phyloP scores from a whole-genome alignment of 2,113 vertebrate species.

The Lamprologus speciosus region DNA sequence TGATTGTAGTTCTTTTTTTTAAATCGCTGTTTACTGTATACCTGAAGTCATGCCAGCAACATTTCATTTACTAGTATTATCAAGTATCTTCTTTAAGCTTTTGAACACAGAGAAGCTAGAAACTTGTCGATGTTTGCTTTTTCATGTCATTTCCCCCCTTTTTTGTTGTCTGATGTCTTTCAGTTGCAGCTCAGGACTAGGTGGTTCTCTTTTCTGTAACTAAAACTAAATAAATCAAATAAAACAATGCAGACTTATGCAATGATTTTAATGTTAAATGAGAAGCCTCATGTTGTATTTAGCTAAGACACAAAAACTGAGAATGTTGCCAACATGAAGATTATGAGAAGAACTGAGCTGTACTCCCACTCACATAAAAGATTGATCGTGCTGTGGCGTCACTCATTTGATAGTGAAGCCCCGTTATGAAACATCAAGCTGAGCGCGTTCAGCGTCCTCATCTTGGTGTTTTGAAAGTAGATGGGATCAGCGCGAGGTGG shows the following conservation, averaged over 20 bases:
- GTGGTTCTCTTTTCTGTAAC: neutral
- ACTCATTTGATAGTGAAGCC: neutral
- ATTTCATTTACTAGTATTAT: neutral
- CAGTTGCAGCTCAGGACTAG: neutral
- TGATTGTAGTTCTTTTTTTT: neutral
- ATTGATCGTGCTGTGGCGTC: neutral
- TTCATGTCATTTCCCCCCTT: neutral
- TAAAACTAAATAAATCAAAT: neutral
- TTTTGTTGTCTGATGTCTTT: neutral
- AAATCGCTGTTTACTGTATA: fast-evolving
- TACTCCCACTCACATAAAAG: neutral
- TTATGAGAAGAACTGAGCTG: neutral
- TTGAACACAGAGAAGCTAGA: neutral
- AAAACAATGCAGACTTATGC: neutral
- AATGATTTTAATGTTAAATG: neutral
- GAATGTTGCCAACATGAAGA: neutral
- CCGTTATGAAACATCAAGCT: neutral
- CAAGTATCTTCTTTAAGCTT: neutral
- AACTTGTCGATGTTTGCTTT: neutral
- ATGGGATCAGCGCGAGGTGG: neutral
- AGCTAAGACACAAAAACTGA: neutral
- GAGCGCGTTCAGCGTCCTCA: neutral
- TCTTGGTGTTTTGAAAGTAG: neutral
- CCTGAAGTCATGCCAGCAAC: neutral
- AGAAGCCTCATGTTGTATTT: neutral